phyloP scores from a whole-genome alignment of 2,888 invertebrate genomes.

The Spisula solida region DNA sequence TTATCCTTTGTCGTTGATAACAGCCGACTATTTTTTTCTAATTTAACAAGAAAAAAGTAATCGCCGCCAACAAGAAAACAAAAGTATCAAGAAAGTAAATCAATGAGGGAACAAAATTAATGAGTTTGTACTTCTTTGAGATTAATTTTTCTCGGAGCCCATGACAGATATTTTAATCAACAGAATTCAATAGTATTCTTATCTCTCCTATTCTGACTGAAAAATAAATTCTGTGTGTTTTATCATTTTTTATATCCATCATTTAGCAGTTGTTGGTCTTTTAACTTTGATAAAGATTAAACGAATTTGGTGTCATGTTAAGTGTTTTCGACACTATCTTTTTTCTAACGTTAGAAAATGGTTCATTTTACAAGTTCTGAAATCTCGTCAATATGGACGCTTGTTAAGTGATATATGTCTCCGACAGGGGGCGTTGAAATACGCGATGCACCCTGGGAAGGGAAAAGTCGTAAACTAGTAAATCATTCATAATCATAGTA shows the following conservation, averaged over 20 bases:
- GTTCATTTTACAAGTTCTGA: slow-evolving; percentile 62
- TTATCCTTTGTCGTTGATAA: neutral
- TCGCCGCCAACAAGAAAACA: neutral
- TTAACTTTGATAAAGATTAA: slow-evolving; percentile 64
- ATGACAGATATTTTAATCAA: slow-evolving; percentile 63
- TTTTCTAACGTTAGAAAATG: slow-evolving; percentile 65
- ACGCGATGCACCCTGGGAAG: slow-evolving; percentile 54
- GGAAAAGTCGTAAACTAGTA: slow-evolving; percentile 46
- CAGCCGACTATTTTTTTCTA: neutral
- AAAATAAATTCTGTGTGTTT: slow-evolving; percentile 66
- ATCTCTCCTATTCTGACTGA: slow-evolving; percentile 47
- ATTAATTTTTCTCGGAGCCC: slow-evolving; percentile 46
- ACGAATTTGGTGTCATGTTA: slow-evolving; percentile 64
- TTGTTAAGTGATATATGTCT: slow-evolving; percentile 65
- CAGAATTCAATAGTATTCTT: slow-evolving; percentile 55
- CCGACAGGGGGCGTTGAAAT: slow-evolving; percentile 63
- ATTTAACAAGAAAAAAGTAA: slow-evolving; percentile 24
- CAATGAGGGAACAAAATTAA: slow-evolving; percentile 38
- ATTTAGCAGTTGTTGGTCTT: slow-evolving; percentile 63
- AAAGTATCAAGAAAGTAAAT: slow-evolving; percentile 27
- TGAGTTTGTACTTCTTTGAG: slow-evolving; percentile 22
- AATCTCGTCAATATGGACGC: slow-evolving; percentile 59
- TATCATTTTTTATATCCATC: slow-evolving; percentile 68
- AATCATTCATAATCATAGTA: slow-evolving; percentile 57
- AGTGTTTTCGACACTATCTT: slow-evolving; percentile 68